Percentiles rank a stretch among this genome's conserved stretches.
Evolutionary conservation across 2,797 vertebrate species (phyloP).

Genomic region (Bradypus variegatus): DNA sequence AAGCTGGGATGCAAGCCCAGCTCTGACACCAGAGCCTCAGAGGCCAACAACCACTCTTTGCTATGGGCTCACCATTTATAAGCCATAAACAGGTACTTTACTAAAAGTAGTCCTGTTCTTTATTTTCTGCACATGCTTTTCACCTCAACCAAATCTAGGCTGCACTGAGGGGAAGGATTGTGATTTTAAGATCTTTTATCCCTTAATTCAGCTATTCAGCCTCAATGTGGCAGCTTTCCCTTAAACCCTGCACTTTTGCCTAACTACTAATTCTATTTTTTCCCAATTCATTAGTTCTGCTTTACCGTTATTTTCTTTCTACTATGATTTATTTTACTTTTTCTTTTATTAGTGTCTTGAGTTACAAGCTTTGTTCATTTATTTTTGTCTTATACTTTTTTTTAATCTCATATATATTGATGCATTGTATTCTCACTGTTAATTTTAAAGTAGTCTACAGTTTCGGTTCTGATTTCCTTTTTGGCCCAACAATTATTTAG

Average conservation of each 20-base stretch:
- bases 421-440: background rate
- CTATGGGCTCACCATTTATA: background rate
- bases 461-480: background rate
- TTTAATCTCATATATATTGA: background rate
- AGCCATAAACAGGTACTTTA: background rate
- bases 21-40: background rate
- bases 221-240: background rate
- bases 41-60: background rate
- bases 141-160: background rate
- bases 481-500: background rate
- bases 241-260: background rate
- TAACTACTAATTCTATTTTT: background rate
- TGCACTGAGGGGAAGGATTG: background rate
- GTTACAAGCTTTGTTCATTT: background rate
- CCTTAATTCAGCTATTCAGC: background rate
- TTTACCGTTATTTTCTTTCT: background rate
- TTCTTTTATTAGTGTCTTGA: background rate
- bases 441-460: background rate
- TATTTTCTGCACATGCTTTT: background rate
- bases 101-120: background rate
- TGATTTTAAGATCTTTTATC: background rate
- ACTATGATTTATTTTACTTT: background rate
- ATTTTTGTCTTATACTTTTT: background rate
- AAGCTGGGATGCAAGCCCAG: background rate
- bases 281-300: background rate